phyloP scores from a whole-genome alignment of 2,113 vertebrate species.

The Dolichallabes microphthalmus region DNA sequence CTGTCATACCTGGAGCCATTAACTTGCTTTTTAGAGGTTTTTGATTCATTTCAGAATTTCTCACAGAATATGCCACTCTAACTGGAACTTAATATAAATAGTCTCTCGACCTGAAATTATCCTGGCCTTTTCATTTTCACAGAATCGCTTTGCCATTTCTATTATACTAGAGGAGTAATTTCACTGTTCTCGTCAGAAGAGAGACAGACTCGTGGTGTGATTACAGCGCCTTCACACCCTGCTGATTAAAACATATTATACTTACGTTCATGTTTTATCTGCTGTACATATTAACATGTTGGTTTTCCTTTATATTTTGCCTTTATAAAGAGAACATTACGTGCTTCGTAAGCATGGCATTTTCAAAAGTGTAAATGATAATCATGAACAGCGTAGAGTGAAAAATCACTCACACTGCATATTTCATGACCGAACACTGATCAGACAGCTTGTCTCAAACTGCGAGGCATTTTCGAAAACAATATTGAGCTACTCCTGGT shows the following conservation, averaged over 20 bases:
- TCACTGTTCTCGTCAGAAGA: not conserved
- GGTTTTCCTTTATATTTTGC: not conserved
- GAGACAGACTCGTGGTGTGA: constrained; percentile 10
- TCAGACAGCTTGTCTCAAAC: constrained; percentile 22
- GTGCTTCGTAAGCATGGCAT: not conserved
- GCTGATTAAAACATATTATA: constrained; percentile 19
- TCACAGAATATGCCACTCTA: not conserved
- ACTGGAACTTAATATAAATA: constrained; percentile 5
- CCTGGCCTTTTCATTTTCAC: constrained; percentile 11
- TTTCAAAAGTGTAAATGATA: not conserved
- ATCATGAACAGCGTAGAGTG: not conserved
- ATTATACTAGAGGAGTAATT: not conserved
- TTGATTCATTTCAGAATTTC: constrained; percentile 35
- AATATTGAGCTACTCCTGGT: constrained; percentile 13
- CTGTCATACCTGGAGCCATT: constrained; percentile 5
- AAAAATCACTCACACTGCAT: constrained; percentile 20
- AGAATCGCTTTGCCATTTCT: constrained; percentile 6
- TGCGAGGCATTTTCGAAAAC: constrained; percentile 28
- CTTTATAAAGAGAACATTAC: not conserved
- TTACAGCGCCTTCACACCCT: constrained; percentile 50
- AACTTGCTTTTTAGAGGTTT: constrained; percentile 6
- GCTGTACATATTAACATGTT: constrained; percentile 11
- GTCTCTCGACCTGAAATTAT: constrained; percentile 19
- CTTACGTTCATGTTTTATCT: constrained; percentile 11
- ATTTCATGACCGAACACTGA: constrained; percentile 36